phyloP scores from a whole-genome alignment of 2,113 vertebrate species.

The Egretta garzetta region DNA sequence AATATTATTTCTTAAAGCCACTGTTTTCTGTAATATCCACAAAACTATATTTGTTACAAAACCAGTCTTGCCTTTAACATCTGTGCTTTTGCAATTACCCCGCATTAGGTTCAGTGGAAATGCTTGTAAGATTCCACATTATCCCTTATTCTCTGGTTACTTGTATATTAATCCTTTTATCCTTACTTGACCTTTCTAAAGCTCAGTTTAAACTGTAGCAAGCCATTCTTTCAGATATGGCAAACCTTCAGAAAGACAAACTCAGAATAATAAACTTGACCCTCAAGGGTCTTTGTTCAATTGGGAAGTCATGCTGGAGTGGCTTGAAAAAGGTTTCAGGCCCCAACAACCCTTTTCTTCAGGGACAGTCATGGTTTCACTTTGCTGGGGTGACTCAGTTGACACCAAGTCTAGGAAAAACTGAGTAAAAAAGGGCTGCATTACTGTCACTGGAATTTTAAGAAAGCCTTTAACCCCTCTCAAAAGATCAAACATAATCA shows the following conservation, averaged over 20 bases:
- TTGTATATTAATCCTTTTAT: background rate
- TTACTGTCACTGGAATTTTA: background rate
- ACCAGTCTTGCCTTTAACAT: background rate
- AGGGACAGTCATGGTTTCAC: background rate
- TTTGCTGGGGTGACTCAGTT: background rate
- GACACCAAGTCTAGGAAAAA: background rate
- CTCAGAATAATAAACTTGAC: background rate
- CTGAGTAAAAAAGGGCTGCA: background rate
- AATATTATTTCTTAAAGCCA: background rate
- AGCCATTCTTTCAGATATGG: background rate
- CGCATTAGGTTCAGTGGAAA: background rate
- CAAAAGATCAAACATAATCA: background rate
- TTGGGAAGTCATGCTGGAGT: background rate
- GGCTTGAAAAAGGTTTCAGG: background rate
- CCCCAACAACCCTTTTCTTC: background rate
- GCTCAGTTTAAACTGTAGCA: background rate
- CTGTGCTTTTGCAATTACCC: background rate
- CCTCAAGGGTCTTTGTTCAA: background rate
- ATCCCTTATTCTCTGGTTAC: background rate
- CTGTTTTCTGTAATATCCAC: background rate
- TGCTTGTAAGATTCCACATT: background rate
- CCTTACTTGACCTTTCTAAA: background rate
- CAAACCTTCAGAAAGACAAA: background rate
- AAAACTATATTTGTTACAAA: conserved; percentile 2
- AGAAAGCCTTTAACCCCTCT: background rate